Evolutionary conservation across 2,797 vertebrate species (phyloP), one percentile per base, ranked within the genome.

Genomic region (Propithecus deckenii): DNA sequence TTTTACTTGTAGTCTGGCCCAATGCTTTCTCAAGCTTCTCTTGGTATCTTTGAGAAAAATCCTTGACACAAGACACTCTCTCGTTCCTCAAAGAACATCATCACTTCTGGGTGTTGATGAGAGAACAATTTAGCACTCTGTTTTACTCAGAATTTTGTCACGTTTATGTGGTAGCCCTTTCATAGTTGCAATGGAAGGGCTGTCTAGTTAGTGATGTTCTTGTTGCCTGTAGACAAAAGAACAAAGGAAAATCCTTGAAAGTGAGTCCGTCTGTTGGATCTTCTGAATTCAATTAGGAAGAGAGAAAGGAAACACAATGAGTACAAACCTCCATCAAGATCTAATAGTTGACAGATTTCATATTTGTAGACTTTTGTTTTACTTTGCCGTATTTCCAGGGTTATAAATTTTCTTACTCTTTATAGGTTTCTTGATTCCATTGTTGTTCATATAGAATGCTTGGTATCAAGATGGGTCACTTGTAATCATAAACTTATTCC

Each of bases 231-330:
- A 52, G 90, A 96, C 91, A 85, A 86, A 97, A 85, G 5, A 95
- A 83, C 5, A 95, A 97, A 96, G 72, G 14, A 89, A 61, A 97
- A 84, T 52, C 35, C 48, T 90, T 96, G 50, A 97, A 96, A 97
- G 74, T n/a, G 7, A 65, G 50, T 92, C 94, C 71, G 72, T 50
- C 15, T 86, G 6, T 93, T 32, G 61, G 28, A 83, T 95, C 67
- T 96, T 98, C 81, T 96, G 83, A 97, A 89, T 38, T 91, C 9
- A 78, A n/a, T 97, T 96, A 74, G 28, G 43, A 92, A 97, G 57
- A 92, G 55, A 13, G 79, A 92, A 97, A 41, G 46, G 43, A 95
- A 97, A 92, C 88, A 48, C 8, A 83, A 81, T 94, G 55, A 86
- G 15, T 69, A 28, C n/a, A 93, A 87, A 94, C 85, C 28, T 87